Percentiles rank a stretch among this genome's conserved stretches.
phyloP scores from a whole-genome alignment of 2,113 vertebrate genomes.

The Pomatostomus ruficeps region DNA sequence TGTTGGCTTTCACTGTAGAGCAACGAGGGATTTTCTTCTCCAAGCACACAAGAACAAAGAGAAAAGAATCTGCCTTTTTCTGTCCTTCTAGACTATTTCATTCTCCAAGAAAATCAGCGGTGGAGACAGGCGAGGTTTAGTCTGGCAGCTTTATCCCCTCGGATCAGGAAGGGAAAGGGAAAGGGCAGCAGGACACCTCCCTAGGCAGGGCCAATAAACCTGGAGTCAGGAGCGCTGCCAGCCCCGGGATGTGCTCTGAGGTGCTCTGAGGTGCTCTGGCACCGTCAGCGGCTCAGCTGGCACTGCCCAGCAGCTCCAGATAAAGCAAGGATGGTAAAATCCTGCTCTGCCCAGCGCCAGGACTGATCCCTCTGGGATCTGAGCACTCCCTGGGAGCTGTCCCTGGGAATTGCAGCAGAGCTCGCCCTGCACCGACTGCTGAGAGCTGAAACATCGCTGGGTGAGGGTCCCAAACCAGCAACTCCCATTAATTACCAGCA shows the following conservation, averaged over 20 bases:
- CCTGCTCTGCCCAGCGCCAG: neutral
- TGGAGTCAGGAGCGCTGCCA: neutral
- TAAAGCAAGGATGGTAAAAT: too few species aligned
- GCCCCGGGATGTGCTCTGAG: neutral
- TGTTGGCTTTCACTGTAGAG: neutral
- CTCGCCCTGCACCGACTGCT: accelerated
- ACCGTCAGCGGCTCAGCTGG: neutral
- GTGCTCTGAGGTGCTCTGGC: neutral
- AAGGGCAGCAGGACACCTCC: neutral
- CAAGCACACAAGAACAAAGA: neutral
- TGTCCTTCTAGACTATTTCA: neutral
- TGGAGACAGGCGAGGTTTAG: neutral
- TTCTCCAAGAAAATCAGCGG: conserved; percentile 24
- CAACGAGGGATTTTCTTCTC: accelerated
- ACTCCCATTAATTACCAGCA: neutral
- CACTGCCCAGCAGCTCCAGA: neutral
- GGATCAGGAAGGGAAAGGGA: neutral
- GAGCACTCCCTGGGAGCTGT: accelerated
- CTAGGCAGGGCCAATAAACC: neutral
- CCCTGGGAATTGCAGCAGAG: neutral
- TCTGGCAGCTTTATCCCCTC: neutral
- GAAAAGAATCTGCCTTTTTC: neutral
- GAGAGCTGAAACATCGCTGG: neutral
- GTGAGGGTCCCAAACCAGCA: neutral
- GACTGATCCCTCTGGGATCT: neutral